Conservation (phyloP, 2,113 vertebrate species). For the Poecile atricapillus region DNA sequence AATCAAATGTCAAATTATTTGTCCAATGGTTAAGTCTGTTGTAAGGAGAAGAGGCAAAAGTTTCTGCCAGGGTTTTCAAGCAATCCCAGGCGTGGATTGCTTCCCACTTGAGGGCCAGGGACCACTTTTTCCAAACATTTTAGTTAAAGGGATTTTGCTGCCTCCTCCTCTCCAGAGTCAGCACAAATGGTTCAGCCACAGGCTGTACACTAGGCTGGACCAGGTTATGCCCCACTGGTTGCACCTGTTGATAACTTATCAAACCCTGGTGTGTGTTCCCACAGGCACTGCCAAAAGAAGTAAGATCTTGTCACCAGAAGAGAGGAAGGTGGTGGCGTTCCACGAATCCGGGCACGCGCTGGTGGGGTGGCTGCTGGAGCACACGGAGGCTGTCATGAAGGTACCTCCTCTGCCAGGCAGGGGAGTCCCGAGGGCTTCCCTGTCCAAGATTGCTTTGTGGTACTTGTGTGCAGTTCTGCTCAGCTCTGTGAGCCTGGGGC, state of each 20-base stretch:
- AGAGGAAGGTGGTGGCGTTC: slow-evolving; percentile 89
- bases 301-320: slow-evolving; percentile 91
- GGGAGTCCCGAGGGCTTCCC: neutral
- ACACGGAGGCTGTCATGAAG: slow-evolving; percentile 96
- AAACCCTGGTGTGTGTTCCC: neutral
- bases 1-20: neutral
- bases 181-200: neutral
- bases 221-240: neutral
- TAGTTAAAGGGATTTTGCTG: neutral
- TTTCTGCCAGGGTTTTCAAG: neutral
- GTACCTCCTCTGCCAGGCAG: slow-evolving; percentile 48
- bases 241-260: neutral
- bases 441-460: neutral
- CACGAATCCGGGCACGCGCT: slow-evolving; percentile 93
- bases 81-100: neutral
- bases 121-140: neutral
- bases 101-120: neutral
- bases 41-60: neutral
- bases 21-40: neutral
- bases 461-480: neutral
- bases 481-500: neutral
- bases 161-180: neutral
- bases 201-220: neutral
- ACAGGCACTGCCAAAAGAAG: slow-evolving; percentile 91
- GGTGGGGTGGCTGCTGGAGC: slow-evolving; percentile 95